Base-by-base conservation (phyloP, 1,140 invertebrate species). In the Apis laboriosa region DNA sequence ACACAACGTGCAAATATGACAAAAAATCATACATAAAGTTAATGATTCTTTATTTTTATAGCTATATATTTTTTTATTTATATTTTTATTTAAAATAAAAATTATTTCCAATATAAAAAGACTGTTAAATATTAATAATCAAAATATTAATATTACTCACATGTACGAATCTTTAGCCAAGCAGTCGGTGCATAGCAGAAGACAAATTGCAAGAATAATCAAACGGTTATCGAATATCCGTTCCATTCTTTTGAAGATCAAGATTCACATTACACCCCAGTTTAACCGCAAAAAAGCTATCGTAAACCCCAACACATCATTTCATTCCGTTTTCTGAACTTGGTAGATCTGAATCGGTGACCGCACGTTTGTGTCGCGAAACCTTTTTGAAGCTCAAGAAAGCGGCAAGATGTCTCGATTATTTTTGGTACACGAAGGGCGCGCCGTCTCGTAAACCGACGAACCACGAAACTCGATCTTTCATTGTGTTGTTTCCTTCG, bases 151-250 rank as follows among this genome's bases (percentile, higher is more conserved):
- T 21, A 19, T 24, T 84, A 91, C 91, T 92, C 73, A 92, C 91
- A 86, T 91, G 82, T 86, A 86, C 68, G 82, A 83, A 68, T 92
- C 85, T 73, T 84, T 90, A 80, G 90, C 87, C 49, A 88, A 80
- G 77, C 88, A 89, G 9, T 56, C 56, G 43, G 64, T 73, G 64
- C 51, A 51, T 4, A 72, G 76, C 5, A 83, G 8, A 15, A 83
- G 7, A 34, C 51, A 78, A 53, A 51, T 53, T 34, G 43, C 17
- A 3, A 77, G 17, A 77, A 71, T 12, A 21, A 77, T 63, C 34
- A 13, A 55, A 3, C 58, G 19, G 56, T 7, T 19, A 24, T 21
- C 12, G 43, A 77, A 9, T 19, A 21, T 28, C 24, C 5, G 34
- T 60, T n/a, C 12, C 80, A 82, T 82, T 7, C 55, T 68, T 12